Evolutionary conservation across 2,113 vertebrate species (phyloP).

Genomic region (Balaeniceps rex): DNA sequence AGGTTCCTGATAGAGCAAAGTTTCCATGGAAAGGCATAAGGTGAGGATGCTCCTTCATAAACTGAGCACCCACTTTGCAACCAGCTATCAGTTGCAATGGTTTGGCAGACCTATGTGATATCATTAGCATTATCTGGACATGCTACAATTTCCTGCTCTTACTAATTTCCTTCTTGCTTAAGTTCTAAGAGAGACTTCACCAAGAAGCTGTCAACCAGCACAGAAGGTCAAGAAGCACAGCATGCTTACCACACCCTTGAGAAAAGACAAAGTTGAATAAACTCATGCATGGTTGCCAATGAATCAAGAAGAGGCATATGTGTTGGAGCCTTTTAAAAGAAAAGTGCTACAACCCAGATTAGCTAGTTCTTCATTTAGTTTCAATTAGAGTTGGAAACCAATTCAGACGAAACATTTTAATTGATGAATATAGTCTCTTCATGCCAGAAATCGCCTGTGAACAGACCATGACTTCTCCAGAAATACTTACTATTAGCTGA

Average conservation of each 20-base stretch:
- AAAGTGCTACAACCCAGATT: not conserved
- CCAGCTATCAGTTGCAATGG: not conserved
- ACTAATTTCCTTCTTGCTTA: not conserved
- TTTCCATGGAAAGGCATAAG: not conserved
- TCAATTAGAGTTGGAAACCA: not conserved
- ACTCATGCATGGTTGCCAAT: not conserved
- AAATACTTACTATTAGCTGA: not conserved
- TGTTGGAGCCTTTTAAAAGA: not conserved
- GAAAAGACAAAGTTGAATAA: not conserved
- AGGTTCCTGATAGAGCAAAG: not conserved
- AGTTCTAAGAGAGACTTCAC: not conserved
- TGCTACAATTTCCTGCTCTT: not conserved
- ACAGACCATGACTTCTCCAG: not conserved
- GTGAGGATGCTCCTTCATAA: not conserved
- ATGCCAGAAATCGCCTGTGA: slow-evolving; percentile 13
- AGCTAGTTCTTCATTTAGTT: not conserved
- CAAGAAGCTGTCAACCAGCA: not conserved
- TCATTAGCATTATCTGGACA: not conserved
- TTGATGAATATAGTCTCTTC: not conserved
- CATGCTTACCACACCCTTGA: not conserved
- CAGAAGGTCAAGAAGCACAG: not conserved
- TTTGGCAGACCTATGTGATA: not conserved
- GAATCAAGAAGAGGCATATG: not conserved
- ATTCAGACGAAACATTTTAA: slow-evolving; percentile 21
- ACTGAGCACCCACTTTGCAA: not conserved